phyloP scores from a whole-genome alignment of 2,888 invertebrate genomes.

The Capitulum mitella region DNA sequence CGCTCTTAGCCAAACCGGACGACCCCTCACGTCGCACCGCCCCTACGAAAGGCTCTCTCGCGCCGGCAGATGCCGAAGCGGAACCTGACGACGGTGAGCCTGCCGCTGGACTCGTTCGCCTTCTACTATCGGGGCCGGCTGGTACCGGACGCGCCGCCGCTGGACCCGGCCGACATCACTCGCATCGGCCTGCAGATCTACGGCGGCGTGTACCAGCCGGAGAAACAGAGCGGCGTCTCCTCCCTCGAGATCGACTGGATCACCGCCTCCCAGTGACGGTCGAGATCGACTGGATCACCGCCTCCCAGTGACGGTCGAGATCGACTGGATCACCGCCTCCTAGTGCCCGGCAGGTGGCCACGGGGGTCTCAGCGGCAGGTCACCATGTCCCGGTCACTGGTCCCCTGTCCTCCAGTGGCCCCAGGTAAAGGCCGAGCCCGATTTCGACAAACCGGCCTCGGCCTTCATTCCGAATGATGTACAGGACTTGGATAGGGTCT shows the following conservation, averaged over 20 bases:
- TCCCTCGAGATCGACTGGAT: slow-evolving; percentile 58
- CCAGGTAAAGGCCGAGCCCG: too few species aligned
- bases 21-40: too few species aligned
- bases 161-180: slow-evolving; percentile 53
- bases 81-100: slow-evolving; percentile 49
- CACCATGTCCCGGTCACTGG: too few species aligned
- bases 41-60: not conserved
- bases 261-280: slow-evolving; percentile 34
- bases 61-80: slow-evolving; percentile 48
- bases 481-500: too few species aligned
- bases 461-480: too few species aligned
- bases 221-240: slow-evolving; percentile 57
- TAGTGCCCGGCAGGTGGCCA: not conserved
- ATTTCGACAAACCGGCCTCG: too few species aligned
- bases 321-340: slow-evolving; percentile 51
- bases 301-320: slow-evolving; percentile 40
- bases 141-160: slow-evolving; percentile 45
- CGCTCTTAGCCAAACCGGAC: too few species aligned
- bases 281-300: slow-evolving; percentile 54
- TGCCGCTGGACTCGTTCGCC: slow-evolving; percentile 54
- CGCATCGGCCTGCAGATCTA: slow-evolving; percentile 58
- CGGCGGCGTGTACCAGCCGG: slow-evolving; percentile 57
- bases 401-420: too few species aligned
- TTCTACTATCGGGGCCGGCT: slow-evolving; percentile 55
- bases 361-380: too few species aligned